These are phyloP conservation scores for Amphipoea lucens DNA, from an alignment of 2,888 invertebrate species.

Conservation along the genomic window DNA sequence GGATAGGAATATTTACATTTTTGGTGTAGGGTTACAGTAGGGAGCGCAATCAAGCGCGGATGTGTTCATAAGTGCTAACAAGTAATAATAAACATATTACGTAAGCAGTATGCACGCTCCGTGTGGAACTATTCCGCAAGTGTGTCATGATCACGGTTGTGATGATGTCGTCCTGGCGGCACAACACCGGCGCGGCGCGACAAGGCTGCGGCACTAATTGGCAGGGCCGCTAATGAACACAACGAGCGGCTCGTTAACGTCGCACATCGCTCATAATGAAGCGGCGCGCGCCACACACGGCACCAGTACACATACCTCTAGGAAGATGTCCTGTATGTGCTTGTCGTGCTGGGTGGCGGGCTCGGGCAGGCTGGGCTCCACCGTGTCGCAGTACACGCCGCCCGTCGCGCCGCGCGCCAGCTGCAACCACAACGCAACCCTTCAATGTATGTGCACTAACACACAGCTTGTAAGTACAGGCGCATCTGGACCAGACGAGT, in stretches of 20 bases:
- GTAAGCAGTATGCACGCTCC: conserved; percentile 16
- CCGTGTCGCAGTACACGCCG: conserved; percentile 75
- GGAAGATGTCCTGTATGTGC: conserved; percentile 77
- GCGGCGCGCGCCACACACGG: conserved; percentile 13
- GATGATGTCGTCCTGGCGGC: conserved; percentile 17
- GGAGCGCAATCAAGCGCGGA: conserved; percentile 8
- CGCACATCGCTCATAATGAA: conserved; percentile 57
- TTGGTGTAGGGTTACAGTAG: conserved; percentile 41
- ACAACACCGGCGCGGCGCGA: not conserved
- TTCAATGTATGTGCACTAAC: not conserved
- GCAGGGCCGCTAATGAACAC: conserved; percentile 58
- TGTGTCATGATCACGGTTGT: conserved; percentile 37
- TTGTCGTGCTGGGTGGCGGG: conserved; percentile 47
- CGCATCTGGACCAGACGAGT: not conserved
- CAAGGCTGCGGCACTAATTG: conserved; percentile 46
- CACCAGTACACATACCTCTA: conserved; percentile 72
- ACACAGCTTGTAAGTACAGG: not conserved
- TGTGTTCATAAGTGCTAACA: conserved; percentile 38
- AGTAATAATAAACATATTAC: conserved; percentile 39
- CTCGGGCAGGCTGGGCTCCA: conserved; percentile 59
- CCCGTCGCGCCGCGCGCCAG: conserved; percentile 66
- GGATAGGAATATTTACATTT: conserved; percentile 9
- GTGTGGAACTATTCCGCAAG: conserved; percentile 25
- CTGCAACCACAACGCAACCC: conserved; percentile 59
- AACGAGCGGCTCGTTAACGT: conserved; percentile 62